Evolutionary conservation across 2,113 vertebrate species (phyloP).

Genomic region (Ptyas mucosa): DNA sequence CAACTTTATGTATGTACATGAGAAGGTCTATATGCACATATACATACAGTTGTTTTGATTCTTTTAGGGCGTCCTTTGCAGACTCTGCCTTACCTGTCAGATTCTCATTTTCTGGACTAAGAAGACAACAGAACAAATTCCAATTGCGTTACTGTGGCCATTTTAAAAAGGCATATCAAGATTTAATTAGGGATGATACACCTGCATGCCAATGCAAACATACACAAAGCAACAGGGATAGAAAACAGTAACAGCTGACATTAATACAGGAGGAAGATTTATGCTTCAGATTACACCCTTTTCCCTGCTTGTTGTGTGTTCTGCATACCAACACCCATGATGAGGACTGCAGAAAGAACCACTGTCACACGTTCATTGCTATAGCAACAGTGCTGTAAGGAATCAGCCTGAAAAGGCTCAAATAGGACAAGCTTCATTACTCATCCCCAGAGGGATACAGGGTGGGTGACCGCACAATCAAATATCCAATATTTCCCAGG

Average conservation of each 20-base stretch:
- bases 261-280: neutral
- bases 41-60: neutral
- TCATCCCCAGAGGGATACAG: neutral
- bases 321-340: neutral
- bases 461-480: neutral
- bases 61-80: neutral
- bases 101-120: neutral
- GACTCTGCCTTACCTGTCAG: neutral
- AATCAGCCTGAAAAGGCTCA: neutral
- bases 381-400: constrained; percentile 13
- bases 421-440: neutral
- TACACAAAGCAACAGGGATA: neutral
- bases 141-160: neutral
- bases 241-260: neutral
- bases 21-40: neutral
- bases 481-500: neutral
- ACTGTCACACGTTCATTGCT: constrained; percentile 2
- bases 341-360: neutral
- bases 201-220: neutral
- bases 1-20: neutral
- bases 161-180: neutral
- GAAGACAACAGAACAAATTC: neutral
- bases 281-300: neutral
- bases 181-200: neutral
- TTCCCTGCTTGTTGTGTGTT: neutral